Evolutionary conservation across 2,888 invertebrate species (phyloP).

Genomic region (Bhutanitis thaidina): DNA sequence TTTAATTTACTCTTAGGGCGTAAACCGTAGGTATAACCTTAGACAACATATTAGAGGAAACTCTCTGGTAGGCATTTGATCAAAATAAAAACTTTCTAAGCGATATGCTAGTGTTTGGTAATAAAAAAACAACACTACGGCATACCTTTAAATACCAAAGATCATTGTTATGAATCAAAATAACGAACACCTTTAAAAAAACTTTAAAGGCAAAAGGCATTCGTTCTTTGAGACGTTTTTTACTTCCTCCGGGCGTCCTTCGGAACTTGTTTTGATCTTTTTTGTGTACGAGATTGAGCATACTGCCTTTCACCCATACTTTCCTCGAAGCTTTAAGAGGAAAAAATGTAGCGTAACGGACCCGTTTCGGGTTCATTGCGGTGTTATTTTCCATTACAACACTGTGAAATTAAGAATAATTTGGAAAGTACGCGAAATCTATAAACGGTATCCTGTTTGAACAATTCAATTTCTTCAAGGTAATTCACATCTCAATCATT

Average conservation of each 20-base stretch:
- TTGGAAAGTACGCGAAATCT: no score
- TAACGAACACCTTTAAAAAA: neutral
- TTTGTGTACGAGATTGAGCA: constrained; percentile 23
- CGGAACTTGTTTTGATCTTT: constrained; percentile 47
- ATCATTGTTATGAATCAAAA: neutral
- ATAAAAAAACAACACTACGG: neutral
- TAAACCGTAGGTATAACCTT: no score
- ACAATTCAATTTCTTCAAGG: no score
- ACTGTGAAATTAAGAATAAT: neutral
- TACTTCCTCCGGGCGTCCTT: constrained; percentile 49
- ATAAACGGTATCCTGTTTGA: no score
- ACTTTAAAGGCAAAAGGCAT: constrained; percentile 1
- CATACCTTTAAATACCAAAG: no score
- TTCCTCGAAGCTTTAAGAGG: constrained; percentile 39
- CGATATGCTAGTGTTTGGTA: no score
- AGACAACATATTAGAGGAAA: no score
- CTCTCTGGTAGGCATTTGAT: no score
- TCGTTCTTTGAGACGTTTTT: constrained; percentile 30
- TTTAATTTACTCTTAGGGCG: no score
- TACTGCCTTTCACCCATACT: constrained; percentile 47
- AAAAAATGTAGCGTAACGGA: constrained; percentile 33
- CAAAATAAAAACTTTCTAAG: no score
- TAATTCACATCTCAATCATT: no score
- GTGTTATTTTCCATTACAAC: neutral
- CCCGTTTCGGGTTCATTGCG: constrained; percentile 2